Base-by-base conservation (phyloP, 2,888 invertebrate genomes). In the Lasius fuliginosus region DNA sequence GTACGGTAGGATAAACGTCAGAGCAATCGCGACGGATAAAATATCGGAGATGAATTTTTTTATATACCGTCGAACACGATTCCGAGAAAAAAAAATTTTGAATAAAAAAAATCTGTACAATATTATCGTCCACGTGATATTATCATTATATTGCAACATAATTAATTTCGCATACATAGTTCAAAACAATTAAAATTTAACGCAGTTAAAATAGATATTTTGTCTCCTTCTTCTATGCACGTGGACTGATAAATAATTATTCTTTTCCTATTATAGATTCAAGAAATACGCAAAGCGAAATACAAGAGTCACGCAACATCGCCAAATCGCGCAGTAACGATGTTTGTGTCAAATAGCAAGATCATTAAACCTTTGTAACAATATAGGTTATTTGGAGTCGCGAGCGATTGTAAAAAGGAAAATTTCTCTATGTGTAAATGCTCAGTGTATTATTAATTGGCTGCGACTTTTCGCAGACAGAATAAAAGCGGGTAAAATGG, bases 391-490 rank as follows among this genome's bases (percentile, higher is more conserved):
- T 3, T 42, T 58, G 53, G 30, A 69, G 8, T 42, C 46, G 3
- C 42, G 18, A 71, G 15, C 6, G 36, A 1, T 46, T 71, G 46
- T 71, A 71, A 68, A 30, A 12, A 58, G 11, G 33, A 30, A 27
- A 46, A 79, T 71, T 36, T 2, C 27, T 79, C 18, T 36, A 79
- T 27, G 3, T 53, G 53, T 60, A 33, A 71, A 42, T 69, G 30
- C 11, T 79, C 58, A 33, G 9, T 12, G 27, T 46, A 71, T 71
- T 46, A 71, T 71, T 71, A 79, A 79, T 49, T 71, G n/a, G 36
- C 46, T 18, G 40, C 36, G 18, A 18, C 9, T 36, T 81, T 81
- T 73, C 46, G 49, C 11, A 3, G 9, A 36, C 23, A 18, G 46
- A 36, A 62, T 73, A 73, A 81, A 81, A 73, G n/a, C 36, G 18